These are phyloP conservation scores for Australoheros scitulus DNA, from an alignment of 2,113 vertebrate species.

Conservation along the genomic window DNA sequence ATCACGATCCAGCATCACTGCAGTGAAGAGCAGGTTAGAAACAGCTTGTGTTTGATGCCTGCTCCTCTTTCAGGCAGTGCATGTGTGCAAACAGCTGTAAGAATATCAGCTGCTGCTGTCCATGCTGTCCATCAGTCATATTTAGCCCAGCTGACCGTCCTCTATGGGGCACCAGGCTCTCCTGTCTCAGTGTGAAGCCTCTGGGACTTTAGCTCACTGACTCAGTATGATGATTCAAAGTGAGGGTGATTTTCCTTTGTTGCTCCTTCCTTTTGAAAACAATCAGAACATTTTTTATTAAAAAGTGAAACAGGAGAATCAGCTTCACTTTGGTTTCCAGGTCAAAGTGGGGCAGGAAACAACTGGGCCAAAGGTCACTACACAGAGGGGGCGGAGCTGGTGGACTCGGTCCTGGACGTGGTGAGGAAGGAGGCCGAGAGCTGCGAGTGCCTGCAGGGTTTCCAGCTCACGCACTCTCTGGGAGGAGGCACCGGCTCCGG, in stretches of 20 bases:
- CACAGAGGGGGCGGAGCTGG: constrained; percentile 86
- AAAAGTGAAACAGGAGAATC: background rate
- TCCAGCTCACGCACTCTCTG: constrained; percentile 89
- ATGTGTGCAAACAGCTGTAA: accelerated
- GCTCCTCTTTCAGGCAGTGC: background rate
- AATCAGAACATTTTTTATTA: accelerated
- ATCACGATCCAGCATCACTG: background rate
- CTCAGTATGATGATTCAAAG: background rate
- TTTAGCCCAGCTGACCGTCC: constrained; percentile 1
- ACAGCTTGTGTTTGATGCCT: background rate
- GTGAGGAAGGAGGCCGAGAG: constrained; percentile 88
- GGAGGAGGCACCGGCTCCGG: constrained; percentile 87
- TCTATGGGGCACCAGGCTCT: background rate
- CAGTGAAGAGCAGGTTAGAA: accelerated
- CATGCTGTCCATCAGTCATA: background rate
- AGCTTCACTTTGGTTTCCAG: constrained; percentile 52
- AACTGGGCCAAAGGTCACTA: constrained; percentile 92
- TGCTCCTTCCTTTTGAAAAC: background rate
- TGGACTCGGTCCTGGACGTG: constrained; percentile 87
- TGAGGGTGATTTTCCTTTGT: background rate
- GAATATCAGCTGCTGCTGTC: background rate
- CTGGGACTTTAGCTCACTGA: background rate
- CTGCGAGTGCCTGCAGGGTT: constrained; percentile 89
- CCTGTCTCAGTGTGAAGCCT: background rate
- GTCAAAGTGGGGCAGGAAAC: constrained; percentile 88